Evolutionary conservation across 2,113 vertebrate genomes (phyloP).

Genomic region (Hipposideros armiger): DNA sequence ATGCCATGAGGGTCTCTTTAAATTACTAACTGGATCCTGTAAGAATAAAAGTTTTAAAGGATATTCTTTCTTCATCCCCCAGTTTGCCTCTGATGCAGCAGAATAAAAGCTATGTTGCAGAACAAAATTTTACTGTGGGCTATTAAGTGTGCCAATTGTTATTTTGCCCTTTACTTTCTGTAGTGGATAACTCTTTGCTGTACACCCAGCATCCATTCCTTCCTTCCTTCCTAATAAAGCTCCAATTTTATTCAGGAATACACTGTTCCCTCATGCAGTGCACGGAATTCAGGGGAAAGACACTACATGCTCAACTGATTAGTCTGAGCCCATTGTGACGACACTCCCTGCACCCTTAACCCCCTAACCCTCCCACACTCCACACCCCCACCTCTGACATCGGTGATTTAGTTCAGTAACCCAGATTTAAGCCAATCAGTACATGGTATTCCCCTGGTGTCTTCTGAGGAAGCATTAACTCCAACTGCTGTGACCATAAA

Average conservation of each 20-base stretch:
- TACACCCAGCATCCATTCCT: not conserved
- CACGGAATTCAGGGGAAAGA: not conserved
- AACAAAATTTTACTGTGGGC: not conserved
- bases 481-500: not conserved
- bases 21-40: not conserved
- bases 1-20: not conserved
- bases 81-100: not conserved
- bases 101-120: not conserved
- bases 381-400: not conserved
- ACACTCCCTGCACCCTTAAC: too few relatives aligned
- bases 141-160: not conserved
- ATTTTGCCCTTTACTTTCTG: not conserved
- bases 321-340: not conserved
- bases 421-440: not conserved
- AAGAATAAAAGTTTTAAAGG: constrained; percentile 26
- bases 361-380: too few relatives aligned
- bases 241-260: not conserved
- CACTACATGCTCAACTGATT: not conserved
- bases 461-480: not conserved
- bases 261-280: not conserved
- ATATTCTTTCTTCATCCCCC: not conserved
- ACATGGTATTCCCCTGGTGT: not conserved
- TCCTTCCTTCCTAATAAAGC: not conserved
- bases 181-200: not conserved
- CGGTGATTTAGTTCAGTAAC: not conserved